Evolutionary conservation across 2,888 invertebrate species (phyloP).

Genomic region (Lasioglossum pauxillum): DNA sequence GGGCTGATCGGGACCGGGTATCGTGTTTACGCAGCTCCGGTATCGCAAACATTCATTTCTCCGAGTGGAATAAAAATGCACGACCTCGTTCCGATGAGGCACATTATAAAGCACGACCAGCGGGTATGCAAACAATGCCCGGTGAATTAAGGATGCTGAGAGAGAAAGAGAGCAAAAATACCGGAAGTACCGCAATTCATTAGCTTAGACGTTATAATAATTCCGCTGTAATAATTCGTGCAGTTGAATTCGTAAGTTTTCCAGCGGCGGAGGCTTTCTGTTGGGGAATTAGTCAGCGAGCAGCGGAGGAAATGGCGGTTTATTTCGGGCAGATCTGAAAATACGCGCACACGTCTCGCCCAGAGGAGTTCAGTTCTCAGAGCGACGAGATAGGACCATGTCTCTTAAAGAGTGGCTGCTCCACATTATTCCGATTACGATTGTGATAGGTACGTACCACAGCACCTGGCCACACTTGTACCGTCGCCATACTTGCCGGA

Average conservation of each 20-base stretch:
- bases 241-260: conserved; percentile 18
- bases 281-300: conserved; percentile 50
- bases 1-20: not conserved
- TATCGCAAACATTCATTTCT: not conserved
- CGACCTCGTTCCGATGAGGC: not conserved
- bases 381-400: conserved; percentile 70
- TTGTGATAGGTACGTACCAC: conserved; percentile 69
- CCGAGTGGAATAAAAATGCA: not conserved
- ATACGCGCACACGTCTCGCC: conserved; percentile 69
- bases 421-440: conserved; percentile 53
- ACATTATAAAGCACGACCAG: not conserved
- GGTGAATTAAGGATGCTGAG: not conserved
- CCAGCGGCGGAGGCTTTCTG: conserved; percentile 33
- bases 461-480: not conserved
- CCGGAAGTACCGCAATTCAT: not conserved
- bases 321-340: conserved; percentile 79
- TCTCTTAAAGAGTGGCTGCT: conserved; percentile 51
- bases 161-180: not conserved
- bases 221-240: not conserved
- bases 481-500: not conserved
- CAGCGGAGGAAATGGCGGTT: conserved; percentile 67
- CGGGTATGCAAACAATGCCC: not conserved
- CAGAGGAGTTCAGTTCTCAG: conserved; percentile 67
- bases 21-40: not conserved
- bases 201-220: not conserved